Evolutionary conservation across 2,797 vertebrate genomes (phyloP).

Genomic region (Sebastolobus altivelis): DNA sequence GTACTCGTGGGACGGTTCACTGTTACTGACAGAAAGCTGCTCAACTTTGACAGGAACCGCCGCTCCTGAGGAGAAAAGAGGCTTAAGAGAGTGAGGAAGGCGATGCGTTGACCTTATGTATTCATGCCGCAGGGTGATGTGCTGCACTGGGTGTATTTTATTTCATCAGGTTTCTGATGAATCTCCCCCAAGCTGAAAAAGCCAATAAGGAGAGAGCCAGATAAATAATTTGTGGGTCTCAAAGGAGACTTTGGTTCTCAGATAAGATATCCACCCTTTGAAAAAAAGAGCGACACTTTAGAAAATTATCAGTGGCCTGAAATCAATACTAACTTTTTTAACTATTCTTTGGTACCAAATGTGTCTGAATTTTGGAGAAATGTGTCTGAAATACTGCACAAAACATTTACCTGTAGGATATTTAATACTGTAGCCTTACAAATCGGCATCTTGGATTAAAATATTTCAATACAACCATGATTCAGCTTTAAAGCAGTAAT

Average conservation of each 20-base stretch:
- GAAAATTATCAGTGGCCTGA: background rate
- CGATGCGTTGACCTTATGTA: background rate
- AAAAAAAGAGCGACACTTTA: background rate
- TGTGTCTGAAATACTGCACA: too few relatives aligned
- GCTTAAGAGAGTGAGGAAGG: background rate
- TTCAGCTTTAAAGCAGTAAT: background rate
- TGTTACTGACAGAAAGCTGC: conserved; percentile 11
- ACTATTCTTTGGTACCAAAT: background rate
- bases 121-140: conserved; percentile 5
- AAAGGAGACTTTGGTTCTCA: background rate
- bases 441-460: background rate
- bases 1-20: background rate
- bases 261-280: background rate
- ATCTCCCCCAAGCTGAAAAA: background rate
- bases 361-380: background rate
- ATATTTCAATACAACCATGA: background rate
- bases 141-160: background rate
- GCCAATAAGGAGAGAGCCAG: background rate
- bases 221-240: background rate
- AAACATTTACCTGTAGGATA: background rate
- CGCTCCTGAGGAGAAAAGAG: background rate
- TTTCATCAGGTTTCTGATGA: background rate
- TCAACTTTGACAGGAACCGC: conserved; percentile 3
- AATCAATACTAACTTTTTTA: background rate
- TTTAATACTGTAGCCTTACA: background rate